phyloP scores from a whole-genome alignment of 1,140 invertebrate species.

The Temnothorax curvispinosus region DNA sequence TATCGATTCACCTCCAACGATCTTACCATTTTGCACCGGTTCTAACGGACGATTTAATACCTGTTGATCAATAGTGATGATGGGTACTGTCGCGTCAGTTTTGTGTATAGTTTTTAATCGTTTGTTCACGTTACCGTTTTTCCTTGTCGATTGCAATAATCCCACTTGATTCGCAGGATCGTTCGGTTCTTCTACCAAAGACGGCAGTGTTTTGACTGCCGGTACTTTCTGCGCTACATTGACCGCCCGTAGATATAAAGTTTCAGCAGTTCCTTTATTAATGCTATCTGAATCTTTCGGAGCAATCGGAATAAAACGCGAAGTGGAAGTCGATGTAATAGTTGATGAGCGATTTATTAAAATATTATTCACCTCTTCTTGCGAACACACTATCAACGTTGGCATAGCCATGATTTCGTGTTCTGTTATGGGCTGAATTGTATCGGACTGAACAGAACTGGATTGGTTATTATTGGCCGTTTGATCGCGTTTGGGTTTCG shows the following conservation, averaged over 20 bases:
- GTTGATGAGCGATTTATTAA: slow-evolving; percentile 48
- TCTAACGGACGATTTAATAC: neutral
- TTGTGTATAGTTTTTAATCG: neutral
- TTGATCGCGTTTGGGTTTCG: slow-evolving; percentile 53
- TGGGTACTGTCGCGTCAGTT: neutral
- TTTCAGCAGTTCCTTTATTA: slow-evolving; percentile 27
- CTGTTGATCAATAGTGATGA: slow-evolving; percentile 7
- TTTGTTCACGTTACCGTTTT: neutral
- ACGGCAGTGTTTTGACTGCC: neutral
- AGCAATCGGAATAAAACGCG: slow-evolving; percentile 78
- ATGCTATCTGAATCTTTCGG: slow-evolving; percentile 69
- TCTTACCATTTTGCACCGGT: neutral
- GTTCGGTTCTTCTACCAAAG: neutral
- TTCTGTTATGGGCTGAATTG: slow-evolving; percentile 31
- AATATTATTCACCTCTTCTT: slow-evolving; percentile 73
- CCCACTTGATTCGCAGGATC: neutral
- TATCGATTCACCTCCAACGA: slow-evolving; percentile 72
- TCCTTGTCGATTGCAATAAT: neutral
- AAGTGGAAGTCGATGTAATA: slow-evolving; percentile 34
- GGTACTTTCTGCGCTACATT: slow-evolving; percentile 71
- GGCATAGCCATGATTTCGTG: slow-evolving; percentile 74
- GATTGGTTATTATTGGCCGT: neutral
- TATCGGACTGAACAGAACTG: neutral
- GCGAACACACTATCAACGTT: slow-evolving; percentile 80
- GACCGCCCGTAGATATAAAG: slow-evolving; percentile 76